phyloP scores from a whole-genome alignment of 2,888 invertebrate genomes.

The Macrophya alboannulata region DNA sequence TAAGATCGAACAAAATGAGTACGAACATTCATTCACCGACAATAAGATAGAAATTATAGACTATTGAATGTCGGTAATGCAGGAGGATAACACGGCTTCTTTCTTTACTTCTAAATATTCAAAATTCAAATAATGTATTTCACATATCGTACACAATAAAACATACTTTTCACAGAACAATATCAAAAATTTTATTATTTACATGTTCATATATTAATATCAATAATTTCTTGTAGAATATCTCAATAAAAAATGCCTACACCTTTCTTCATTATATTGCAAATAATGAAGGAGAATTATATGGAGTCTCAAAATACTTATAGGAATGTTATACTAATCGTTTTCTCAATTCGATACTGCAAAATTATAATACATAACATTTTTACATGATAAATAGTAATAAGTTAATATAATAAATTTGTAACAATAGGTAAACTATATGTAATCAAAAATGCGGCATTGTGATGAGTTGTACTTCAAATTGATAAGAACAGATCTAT shows the following conservation, averaged over 20 bases:
- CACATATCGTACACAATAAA: neutral
- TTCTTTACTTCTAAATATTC: neutral
- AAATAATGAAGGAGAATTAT: neutral
- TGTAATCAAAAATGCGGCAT: neutral
- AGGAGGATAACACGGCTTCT: neutral
- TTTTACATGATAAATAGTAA: neutral
- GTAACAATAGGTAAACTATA: no score
- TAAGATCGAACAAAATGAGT: neutral
- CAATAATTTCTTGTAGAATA: neutral
- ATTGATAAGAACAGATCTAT: neutral
- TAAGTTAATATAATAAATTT: neutral
- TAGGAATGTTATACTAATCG: neutral
- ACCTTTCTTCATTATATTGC: no score
- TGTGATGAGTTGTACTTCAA: neutral
- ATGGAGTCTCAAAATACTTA: neutral
- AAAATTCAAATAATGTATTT: neutral
- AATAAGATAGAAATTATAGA: neutral
- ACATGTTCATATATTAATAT: neutral
- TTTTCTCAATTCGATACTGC: neutral
- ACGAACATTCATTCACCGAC: neutral
- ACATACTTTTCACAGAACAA: neutral
- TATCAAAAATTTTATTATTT: neutral
- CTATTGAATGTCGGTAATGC: neutral
- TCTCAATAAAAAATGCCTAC: neutral
- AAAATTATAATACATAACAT: neutral